Conservation (phyloP, 2,797 vertebrate species). For the Pipistrellus kuhlii region DNA sequence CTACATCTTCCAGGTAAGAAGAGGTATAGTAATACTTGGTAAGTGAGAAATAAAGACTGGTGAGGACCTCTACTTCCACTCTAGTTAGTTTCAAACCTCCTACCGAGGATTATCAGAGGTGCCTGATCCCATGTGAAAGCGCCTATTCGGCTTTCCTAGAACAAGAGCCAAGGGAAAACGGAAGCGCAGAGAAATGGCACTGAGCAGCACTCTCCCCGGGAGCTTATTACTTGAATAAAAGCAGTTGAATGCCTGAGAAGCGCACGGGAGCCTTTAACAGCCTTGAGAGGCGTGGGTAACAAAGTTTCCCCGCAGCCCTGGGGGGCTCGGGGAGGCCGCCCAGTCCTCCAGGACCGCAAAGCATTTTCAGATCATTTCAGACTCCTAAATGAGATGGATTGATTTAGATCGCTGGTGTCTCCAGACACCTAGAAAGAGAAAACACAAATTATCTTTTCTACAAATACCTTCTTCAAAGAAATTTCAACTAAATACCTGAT, state of each 20-base stretch:
- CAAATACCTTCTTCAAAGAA: neutral
- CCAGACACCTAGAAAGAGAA: neutral
- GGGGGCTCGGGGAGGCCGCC: neutral
- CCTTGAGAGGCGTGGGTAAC: neutral
- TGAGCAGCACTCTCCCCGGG: neutral
- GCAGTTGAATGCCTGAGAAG: neutral
- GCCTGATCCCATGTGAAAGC: neutral
- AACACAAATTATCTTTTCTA: slow-evolving; percentile 33
- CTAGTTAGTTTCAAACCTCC: neutral
- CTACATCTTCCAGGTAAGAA: neutral
- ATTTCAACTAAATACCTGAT: neutral
- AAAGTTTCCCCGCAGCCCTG: neutral
- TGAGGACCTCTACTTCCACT: neutral
- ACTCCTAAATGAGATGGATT: neutral
- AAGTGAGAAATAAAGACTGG: neutral
- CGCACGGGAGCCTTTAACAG: neutral
- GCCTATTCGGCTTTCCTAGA: neutral
- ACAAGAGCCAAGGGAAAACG: neutral
- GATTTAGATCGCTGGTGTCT: slow-evolving; percentile 14
- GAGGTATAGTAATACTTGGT: neutral
- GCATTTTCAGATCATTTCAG: neutral
- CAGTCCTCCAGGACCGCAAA: neutral
- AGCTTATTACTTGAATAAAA: neutral
- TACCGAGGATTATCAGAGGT: neutral
- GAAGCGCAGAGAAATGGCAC: neutral